Conservation (phyloP, 1,140 invertebrate species). For the Ganaspis sp. region DNA sequence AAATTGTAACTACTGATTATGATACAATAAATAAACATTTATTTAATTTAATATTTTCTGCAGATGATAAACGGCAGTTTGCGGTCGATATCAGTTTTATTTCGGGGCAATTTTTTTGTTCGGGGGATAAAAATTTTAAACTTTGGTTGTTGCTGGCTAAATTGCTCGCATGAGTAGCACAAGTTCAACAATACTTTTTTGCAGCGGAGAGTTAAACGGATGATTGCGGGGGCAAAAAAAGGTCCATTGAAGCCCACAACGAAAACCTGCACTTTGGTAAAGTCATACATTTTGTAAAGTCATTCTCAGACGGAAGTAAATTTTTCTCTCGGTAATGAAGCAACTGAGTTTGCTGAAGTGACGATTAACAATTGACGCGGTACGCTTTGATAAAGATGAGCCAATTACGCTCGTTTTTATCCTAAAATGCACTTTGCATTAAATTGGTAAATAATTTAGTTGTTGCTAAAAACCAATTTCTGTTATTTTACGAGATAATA, state of each 20-base stretch:
- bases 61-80: background rate
- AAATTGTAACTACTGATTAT: background rate
- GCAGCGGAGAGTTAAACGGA: background rate
- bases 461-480: no score
- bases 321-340: background rate
- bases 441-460: no score
- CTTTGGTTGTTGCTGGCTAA: background rate
- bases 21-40: no score
- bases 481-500: no score
- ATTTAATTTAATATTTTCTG: background rate
- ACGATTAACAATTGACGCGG: background rate
- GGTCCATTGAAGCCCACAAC: background rate
- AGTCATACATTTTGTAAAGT: background rate
- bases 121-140: background rate
- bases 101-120: background rate
- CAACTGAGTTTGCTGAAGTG: background rate
- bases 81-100: background rate
- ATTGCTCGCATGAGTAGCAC: background rate
- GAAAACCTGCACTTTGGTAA: background rate
- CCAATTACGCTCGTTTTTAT: background rate
- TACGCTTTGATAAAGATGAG: constrained; percentile 6
- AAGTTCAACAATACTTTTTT: constrained; percentile 3
- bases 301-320: constrained; percentile 12
- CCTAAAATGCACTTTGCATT: background rate
- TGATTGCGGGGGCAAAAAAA: background rate